A percentile compares a stretch with the other conserved stretches of the same genome.
These are phyloP conservation scores for Mormyrus proboscirostris DNA, from an alignment of 2,797 vertebrate genomes.

Conservation along the genomic window DNA sequence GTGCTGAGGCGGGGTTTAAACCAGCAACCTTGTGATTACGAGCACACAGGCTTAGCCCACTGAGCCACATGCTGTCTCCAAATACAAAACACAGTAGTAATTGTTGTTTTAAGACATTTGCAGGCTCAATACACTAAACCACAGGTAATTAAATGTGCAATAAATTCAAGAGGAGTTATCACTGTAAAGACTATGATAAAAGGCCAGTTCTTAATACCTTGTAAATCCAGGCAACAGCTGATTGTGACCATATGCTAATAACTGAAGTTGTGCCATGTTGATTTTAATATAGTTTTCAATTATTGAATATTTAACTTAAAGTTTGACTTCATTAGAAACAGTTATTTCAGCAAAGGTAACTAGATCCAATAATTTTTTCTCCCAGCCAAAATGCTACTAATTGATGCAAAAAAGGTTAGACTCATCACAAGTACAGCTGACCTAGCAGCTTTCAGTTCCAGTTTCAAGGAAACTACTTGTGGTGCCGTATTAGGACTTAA, in stretches of 20 bases:
- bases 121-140: not conserved
- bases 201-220: not conserved
- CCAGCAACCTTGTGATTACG: no score
- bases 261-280: not conserved
- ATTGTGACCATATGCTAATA: not conserved
- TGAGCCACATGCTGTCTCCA: no score
- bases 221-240: not conserved
- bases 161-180: not conserved
- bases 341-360: not conserved
- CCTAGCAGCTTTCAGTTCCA: not conserved
- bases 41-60: no score
- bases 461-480: not conserved
- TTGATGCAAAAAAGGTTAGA: not conserved
- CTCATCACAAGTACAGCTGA: not conserved
- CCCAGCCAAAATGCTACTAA: not conserved
- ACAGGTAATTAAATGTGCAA: not conserved
- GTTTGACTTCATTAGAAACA: not conserved
- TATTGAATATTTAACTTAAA: not conserved
- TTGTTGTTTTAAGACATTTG: not conserved
- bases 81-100: not conserved
- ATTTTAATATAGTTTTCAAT: not conserved
- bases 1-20: no score
- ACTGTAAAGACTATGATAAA: not conserved
- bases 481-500: not conserved
- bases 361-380: not conserved